phyloP scores from a whole-genome alignment of 2,888 invertebrate species.

The Pterostichus madidus region DNA sequence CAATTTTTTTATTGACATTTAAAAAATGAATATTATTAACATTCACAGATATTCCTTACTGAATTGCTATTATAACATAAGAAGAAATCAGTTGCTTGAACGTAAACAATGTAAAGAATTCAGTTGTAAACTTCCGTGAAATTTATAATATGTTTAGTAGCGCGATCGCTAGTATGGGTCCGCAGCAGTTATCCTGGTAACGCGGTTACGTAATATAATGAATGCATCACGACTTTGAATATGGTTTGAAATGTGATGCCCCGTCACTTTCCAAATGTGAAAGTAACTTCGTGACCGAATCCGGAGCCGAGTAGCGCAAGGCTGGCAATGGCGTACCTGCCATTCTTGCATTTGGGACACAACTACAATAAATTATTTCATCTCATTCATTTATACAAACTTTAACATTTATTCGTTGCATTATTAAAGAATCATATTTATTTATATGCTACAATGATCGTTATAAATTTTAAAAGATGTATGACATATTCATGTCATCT shows the following conservation, averaged over 20 bases:
- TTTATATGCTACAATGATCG: too few species aligned
- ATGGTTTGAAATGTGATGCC: conserved; percentile 63
- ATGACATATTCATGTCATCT: conserved; percentile 1
- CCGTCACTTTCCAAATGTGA: conserved; percentile 63
- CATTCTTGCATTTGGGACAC: not conserved
- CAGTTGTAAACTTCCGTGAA: conserved; percentile 43
- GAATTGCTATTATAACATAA: too few species aligned
- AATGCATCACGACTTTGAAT: conserved; percentile 60
- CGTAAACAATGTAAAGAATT: not conserved
- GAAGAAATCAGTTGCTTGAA: too few species aligned
- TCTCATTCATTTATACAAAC: too few species aligned
- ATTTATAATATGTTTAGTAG: too few species aligned
- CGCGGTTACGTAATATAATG: conserved; percentile 41
- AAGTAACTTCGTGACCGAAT: conserved; percentile 42
- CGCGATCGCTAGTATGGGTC: too few species aligned
- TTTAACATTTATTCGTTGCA: too few species aligned
- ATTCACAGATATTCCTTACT: not conserved
- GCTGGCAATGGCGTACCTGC: conserved; percentile 39
- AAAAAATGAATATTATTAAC: not conserved
- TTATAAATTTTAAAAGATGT: too few species aligned
- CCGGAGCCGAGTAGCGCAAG: conserved; percentile 33
- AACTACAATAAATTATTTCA: too few species aligned
- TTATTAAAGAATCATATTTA: too few species aligned
- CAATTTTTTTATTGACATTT: not conserved
- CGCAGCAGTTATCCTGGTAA: not conserved